A percentile compares a stretch with the other conserved stretches of the same genome.
Conservation (phyloP, 2,888 invertebrate genomes). For the Scaptomyza polygonia region DNA sequence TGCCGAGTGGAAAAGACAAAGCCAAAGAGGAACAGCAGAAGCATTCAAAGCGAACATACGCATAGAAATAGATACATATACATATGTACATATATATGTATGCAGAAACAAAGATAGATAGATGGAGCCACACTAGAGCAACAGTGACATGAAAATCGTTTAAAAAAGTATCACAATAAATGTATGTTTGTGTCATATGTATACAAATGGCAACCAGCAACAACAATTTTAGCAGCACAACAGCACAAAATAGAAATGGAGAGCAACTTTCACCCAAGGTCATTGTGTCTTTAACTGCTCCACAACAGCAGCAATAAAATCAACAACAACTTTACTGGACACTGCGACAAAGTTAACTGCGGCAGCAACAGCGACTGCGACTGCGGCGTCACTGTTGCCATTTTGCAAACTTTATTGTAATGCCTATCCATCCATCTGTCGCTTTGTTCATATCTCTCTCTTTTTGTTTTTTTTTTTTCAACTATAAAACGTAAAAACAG, state of each 20-base stretch:
- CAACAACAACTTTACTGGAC: slow-evolving; percentile 45
- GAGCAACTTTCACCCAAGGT: slow-evolving; percentile 78
- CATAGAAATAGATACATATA: slow-evolving; percentile 17
- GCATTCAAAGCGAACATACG: slow-evolving; percentile 33
- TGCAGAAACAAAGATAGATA: slow-evolving; percentile 5
- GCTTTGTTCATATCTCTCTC: slow-evolving; percentile 1
- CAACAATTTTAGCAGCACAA: slow-evolving; percentile 38
- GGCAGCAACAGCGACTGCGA: slow-evolving; percentile 21
- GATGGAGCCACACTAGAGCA: slow-evolving; percentile 20
- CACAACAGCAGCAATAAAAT: slow-evolving; percentile 47
- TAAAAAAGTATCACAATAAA: slow-evolving; percentile 59
- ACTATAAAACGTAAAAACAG: background rate
- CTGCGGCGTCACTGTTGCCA: slow-evolving; percentile 41
- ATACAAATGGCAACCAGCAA: slow-evolving; percentile 59
- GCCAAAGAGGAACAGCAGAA: slow-evolving; percentile 45
- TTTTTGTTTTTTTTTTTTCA: slow-evolving; percentile 24
- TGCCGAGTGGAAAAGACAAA: slow-evolving; percentile 44
- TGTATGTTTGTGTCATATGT: slow-evolving; percentile 32
- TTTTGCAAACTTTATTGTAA: slow-evolving; percentile 51
- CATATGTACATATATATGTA: background rate
- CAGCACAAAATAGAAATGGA: slow-evolving; percentile 77
- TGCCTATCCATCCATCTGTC: slow-evolving; percentile 11
- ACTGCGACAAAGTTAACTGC: slow-evolving; percentile 57
- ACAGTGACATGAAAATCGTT: slow-evolving; percentile 60
- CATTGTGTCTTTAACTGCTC: slow-evolving; percentile 77